Base-by-base conservation (phyloP, 2,113 vertebrate species). In the Salvelinus alpinus region DNA sequence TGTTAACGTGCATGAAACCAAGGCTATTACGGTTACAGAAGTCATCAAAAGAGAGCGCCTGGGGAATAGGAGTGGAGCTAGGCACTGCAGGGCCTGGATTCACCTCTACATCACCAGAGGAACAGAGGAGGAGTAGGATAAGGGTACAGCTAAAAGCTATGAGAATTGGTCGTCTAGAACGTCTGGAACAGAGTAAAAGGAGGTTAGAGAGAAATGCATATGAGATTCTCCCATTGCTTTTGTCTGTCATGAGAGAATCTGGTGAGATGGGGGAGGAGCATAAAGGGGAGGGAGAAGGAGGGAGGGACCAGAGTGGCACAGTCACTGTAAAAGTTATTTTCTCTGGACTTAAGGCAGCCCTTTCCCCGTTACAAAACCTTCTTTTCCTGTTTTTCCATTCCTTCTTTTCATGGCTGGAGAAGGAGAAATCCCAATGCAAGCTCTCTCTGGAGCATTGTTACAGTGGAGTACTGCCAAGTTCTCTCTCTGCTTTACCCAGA, bases 321-420 rank as follows among this genome's bases (percentile, higher is more conserved):
- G 22, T 65, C 6, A 48, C 72, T 72, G 71, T 57, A 64, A 51
- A 51, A 8, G 34, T 38, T 4, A 38, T 76, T 64, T 64, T 31
- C 25, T 24, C 60, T 74, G 44, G 29, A 60, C 29, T 54, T 22
- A 24, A 65, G 73, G 70, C 60, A 65, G 70, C 38, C 44, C 75
- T 73, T 79, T 44, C 75, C 76, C 72, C 8, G 13, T 38, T 64
- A 18, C 38, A 34, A 69, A 57, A 27, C 87, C 82, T 6, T 90
- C 86, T 34, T 87, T 92, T 89, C 82, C 85, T 25, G 89, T 92
- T 92, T 90, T 88, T 89, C 82, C 85, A 82, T 87, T 82, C 72
- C 76, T 79, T 79, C 73, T 76, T 85, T 82, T 81, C 71, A 76
- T n/a, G 54, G 77, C 65, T 59, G 13, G 44, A 82, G 78, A 88